Conservation (phyloP, 2,888 invertebrate species). For the Tipula helvola region DNA sequence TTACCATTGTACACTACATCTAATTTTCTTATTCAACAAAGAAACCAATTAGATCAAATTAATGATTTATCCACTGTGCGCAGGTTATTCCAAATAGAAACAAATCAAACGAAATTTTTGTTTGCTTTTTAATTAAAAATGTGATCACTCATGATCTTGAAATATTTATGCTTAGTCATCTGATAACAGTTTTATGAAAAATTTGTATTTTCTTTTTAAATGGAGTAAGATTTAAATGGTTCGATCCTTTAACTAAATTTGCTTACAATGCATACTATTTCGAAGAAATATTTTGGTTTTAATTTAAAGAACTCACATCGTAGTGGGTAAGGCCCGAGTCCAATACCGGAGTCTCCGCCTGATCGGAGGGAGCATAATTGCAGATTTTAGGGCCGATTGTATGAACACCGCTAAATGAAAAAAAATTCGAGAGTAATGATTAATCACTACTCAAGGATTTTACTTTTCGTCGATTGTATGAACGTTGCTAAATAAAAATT, state of each 20-base stretch:
- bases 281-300: background rate
- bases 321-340: too few relatives aligned
- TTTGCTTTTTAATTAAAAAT: constrained; percentile 4
- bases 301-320: too few relatives aligned
- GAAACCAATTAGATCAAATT: constrained; percentile 4
- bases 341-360: too few relatives aligned
- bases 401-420: too few relatives aligned
- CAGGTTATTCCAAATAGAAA: background rate
- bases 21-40: background rate
- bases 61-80: background rate
- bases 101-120: background rate
- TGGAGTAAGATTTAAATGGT: background rate
- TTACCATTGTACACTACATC: background rate
- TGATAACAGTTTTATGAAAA: background rate
- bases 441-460: too few relatives aligned
- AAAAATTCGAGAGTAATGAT: too few relatives aligned
- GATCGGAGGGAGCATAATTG: too few relatives aligned
- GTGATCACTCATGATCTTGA: background rate
- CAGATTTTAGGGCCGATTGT: too few relatives aligned
- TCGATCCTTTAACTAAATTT: background rate
- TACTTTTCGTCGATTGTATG: too few relatives aligned
- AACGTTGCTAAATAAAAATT: too few relatives aligned
- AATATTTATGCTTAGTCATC: background rate
- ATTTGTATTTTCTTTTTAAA: background rate
- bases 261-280: background rate